Evolutionary conservation across 2,113 vertebrate species (phyloP), one percentile per base, ranked within the genome.

Genomic region (Zosterops japonicus): DNA sequence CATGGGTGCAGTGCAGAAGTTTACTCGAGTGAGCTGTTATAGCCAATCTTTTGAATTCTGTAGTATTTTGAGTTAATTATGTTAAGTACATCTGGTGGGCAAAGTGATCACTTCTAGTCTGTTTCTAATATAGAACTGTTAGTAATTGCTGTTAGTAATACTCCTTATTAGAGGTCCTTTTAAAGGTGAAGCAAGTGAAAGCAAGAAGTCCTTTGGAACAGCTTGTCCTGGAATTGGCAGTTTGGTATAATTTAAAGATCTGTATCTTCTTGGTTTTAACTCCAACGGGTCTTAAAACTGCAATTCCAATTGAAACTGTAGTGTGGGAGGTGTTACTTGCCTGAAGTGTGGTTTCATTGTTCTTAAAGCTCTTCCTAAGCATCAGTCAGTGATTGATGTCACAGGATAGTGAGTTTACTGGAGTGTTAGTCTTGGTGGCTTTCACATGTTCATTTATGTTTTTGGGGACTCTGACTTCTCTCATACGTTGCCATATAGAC

Each of bases 21-120:
- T 64, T 36, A 21, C 9, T 61, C 0, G 5, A 60, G 18, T 31
- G 39, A 78, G 36, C 39, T 1, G 2, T 71, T 93, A 7, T 0
- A 68, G 16, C 28, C 11, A 12, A 1, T 82, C 8, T 85, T 64
- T 57, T 35, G 31, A 50, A 57, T 85, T 53, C 41, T 1, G 0
- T 24, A 24, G 22, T 35, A n/a, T 83, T 49, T 84, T 39, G 49
- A 71, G 44, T 53, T 93, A 63, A 12, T 39, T 19, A 19, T 35
- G 11, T 36, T 69, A 63, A 89, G 44, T 59, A 29, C 1, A 6
- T 53, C 12, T 55, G 19, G 25, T 57, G 13, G 64, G 10, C 22
- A 17, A 68, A 60, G 24, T 14, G 5, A 15, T 71, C 2, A 1
- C 11, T 93, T 91, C 19, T 42, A 22, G 9, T 31, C 28, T 55